Evolutionary conservation across 2,888 invertebrate genomes (phyloP).

Genomic region (Acanthosepion lycidas): DNA sequence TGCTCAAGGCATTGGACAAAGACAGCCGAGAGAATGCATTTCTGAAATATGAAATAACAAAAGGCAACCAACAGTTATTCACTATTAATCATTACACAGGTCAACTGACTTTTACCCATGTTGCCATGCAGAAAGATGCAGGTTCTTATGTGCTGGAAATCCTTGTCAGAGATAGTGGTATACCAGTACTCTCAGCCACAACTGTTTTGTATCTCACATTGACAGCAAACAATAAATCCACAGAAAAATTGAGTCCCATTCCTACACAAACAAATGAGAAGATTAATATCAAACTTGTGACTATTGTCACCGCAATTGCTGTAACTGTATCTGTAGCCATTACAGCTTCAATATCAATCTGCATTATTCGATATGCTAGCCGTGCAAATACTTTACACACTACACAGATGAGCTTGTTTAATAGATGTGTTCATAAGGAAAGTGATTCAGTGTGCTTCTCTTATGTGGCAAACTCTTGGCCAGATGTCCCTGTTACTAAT

Average conservation of each 20-base stretch:
- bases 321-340: neutral
- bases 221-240: neutral
- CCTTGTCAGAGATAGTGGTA: neutral
- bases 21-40: too few species aligned
- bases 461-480: neutral
- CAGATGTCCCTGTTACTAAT: neutral
- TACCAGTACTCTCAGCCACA: neutral
- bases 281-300: neutral
- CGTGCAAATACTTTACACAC: neutral
- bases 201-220: neutral
- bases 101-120: conserved; percentile 61
- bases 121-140: neutral
- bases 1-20: too few species aligned
- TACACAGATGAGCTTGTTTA: neutral
- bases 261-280: neutral
- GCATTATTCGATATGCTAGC: neutral
- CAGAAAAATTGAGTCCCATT: neutral
- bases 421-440: neutral
- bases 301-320: neutral
- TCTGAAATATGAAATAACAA: neutral
- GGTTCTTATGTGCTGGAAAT: neutral
- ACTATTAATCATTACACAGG: conserved; percentile 74
- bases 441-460: neutral
- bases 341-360: neutral
- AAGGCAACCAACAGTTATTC: conserved; percentile 75